Evolutionary conservation across 1,140 invertebrate species (phyloP).

Genomic region (Pristionchus pacificus): DNA sequence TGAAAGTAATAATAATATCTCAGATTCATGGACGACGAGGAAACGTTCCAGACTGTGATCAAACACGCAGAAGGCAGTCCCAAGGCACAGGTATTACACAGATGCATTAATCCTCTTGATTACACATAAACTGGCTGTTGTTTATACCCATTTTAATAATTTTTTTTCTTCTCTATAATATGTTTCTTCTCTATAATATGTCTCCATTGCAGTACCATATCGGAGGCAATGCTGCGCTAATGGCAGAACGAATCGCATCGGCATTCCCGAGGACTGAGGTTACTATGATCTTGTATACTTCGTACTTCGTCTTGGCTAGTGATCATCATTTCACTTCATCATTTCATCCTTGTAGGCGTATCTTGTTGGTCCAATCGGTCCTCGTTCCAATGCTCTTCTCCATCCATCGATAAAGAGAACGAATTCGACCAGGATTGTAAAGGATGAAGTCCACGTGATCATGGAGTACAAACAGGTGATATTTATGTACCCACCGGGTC

Average conservation of each 20-base stretch:
- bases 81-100: neutral
- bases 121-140: too few relatives aligned
- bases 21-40: conserved; percentile 56
- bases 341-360: conserved; percentile 56
- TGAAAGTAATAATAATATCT: conserved; percentile 39
- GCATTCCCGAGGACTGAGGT: conserved; percentile 59
- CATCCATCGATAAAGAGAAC: conserved; percentile 56
- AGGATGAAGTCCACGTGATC: conserved; percentile 62
- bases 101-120: too few relatives aligned
- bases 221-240: conserved; percentile 62
- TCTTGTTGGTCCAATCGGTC: conserved; percentile 62
- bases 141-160: too few relatives aligned
- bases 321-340: neutral
- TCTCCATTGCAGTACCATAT: conserved; percentile 53
- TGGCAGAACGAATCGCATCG: conserved; percentile 60
- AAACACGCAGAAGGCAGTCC: conserved; percentile 40
- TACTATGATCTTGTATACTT: conserved; percentile 25
- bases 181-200: too few relatives aligned
- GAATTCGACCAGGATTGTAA: conserved; percentile 49
- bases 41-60: conserved; percentile 49
- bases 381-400: conserved; percentile 57
- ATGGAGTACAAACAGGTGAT: conserved; percentile 58
- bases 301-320: conserved; percentile 6
- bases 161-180: too few relatives aligned
- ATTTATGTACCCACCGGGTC: neutral